A percentile compares a stretch with the other conserved stretches of the same genome.
These are phyloP conservation scores for Drosophila vallismaia DNA, from an alignment of 2,888 invertebrate species.

Conservation along the genomic window DNA sequence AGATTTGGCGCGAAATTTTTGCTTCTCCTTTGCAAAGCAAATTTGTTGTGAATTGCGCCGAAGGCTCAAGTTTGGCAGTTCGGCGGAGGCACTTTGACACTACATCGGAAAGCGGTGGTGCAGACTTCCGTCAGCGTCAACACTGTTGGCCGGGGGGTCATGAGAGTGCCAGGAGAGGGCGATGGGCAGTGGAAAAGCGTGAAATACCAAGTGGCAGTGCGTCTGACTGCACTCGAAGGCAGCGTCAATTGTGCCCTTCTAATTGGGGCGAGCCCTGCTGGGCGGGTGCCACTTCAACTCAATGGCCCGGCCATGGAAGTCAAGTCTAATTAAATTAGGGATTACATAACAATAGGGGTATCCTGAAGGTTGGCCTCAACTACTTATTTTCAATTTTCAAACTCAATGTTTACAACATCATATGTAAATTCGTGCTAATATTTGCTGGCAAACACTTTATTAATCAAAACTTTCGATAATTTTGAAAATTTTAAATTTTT, in stretches of 20 bases:
- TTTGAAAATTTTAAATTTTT: background rate
- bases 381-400: too few species aligned
- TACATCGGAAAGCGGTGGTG: conserved; percentile 13
- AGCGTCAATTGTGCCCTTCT: conserved; percentile 16
- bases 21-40: conserved; percentile 33
- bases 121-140: conserved; percentile 47
- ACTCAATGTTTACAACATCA: too few species aligned
- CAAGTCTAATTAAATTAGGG: conserved; percentile 31
- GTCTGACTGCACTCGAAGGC: conserved; percentile 23
- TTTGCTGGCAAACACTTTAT: background rate
- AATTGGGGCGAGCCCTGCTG: conserved; percentile 24
- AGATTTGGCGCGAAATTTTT: conserved; percentile 70
- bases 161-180: background rate
- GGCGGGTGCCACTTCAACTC: conserved; percentile 25
- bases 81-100: conserved; percentile 40
- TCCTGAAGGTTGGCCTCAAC: background rate
- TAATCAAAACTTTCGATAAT: background rate
- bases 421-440: too few species aligned
- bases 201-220: conserved; percentile 25
- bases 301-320: conserved; percentile 11
- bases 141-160: conserved; percentile 46
- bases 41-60: conserved; percentile 32
- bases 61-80: conserved; percentile 23
- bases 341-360: background rate
- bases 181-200: conserved; percentile 4